Conservation (phyloP, 2,888 invertebrate species). For the Coelopa pilipes region DNA sequence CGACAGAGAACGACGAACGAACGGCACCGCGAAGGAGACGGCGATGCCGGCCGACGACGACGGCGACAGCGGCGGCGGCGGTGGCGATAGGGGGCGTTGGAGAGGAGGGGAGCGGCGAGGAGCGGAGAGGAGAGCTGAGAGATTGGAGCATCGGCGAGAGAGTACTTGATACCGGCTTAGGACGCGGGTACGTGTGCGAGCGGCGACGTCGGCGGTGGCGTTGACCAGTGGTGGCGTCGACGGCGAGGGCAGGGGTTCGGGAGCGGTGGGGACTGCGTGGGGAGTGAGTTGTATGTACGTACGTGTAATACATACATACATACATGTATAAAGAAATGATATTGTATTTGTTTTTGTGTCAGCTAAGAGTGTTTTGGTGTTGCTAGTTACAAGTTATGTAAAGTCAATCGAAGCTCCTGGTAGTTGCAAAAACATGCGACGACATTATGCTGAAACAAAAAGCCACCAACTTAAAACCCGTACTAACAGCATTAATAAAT, state of each 20-base stretch:
- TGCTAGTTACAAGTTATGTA: slow-evolving; percentile 7
- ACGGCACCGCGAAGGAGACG: slow-evolving; percentile 38
- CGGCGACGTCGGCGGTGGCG: slow-evolving; percentile 13
- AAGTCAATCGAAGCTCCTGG: slow-evolving; percentile 16
- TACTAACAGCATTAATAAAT: too few relatives aligned
- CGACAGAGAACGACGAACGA: neutral
- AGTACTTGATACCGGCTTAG: slow-evolving; percentile 32
- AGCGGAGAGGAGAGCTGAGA: too few relatives aligned
- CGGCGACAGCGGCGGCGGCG: slow-evolving; percentile 2
- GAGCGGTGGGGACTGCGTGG: neutral
- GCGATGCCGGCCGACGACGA: neutral
- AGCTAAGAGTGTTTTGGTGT: neutral
- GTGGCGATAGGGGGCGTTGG: neutral
- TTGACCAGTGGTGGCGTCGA: slow-evolving; percentile 2
- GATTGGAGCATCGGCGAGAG: slow-evolving; percentile 40
- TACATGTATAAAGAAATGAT: slow-evolving; percentile 11
- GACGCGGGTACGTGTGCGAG: slow-evolving; percentile 5
- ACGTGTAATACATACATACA: slow-evolving; percentile 21
- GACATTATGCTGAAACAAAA: too few relatives aligned
- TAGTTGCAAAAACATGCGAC: neutral
- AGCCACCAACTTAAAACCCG: too few relatives aligned
- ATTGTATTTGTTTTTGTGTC: neutral
- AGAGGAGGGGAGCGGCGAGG: slow-evolving; percentile 8
- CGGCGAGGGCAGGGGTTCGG: neutral
- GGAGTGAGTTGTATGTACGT: slow-evolving; percentile 20